phyloP scores from a whole-genome alignment of 2,888 invertebrate genomes.

The Notocelia uddmanniana region DNA sequence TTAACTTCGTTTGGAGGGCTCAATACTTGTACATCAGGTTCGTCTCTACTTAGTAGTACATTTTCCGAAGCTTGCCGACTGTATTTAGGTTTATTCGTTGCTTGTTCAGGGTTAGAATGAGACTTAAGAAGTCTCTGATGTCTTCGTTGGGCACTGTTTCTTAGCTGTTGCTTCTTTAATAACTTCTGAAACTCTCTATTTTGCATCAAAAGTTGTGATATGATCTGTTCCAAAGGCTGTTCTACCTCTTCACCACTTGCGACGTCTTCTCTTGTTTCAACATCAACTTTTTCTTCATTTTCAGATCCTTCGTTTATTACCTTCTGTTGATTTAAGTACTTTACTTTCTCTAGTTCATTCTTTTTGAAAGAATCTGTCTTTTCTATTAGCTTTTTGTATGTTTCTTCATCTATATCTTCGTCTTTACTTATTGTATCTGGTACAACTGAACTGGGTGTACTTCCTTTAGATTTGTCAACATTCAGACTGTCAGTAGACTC shows the following conservation, averaged over 20 bases:
- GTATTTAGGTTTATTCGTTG: slow-evolving; percentile 71
- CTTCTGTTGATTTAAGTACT: slow-evolving; percentile 80
- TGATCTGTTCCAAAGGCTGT: slow-evolving; percentile 90
- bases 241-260: slow-evolving; percentile 74
- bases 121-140: slow-evolving; percentile 85
- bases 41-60: slow-evolving; percentile 55
- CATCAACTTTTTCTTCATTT: slow-evolving; percentile 69
- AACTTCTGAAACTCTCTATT: slow-evolving; percentile 93
- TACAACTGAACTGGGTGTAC: slow-evolving; percentile 54
- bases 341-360: slow-evolving; percentile 82
- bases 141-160: slow-evolving; percentile 82
- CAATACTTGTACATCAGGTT: slow-evolving; percentile 53
- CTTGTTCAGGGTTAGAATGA: slow-evolving; percentile 81
- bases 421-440: slow-evolving; percentile 74
- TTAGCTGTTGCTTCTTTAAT: slow-evolving; percentile 89
- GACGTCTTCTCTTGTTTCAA: slow-evolving; percentile 56
- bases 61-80: slow-evolving; percentile 73
- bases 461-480: slow-evolving; percentile 69
- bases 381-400: slow-evolving; percentile 79
- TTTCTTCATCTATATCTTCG: slow-evolving; percentile 80
- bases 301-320: slow-evolving; percentile 79
- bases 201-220: slow-evolving; percentile 93
- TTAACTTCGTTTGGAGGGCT: slow-evolving; percentile 58
- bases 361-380: slow-evolving; percentile 85
- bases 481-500: slow-evolving; percentile 88